Conservation (phyloP, 2,797 vertebrate genomes). For the Loris lydekkerianus region DNA sequence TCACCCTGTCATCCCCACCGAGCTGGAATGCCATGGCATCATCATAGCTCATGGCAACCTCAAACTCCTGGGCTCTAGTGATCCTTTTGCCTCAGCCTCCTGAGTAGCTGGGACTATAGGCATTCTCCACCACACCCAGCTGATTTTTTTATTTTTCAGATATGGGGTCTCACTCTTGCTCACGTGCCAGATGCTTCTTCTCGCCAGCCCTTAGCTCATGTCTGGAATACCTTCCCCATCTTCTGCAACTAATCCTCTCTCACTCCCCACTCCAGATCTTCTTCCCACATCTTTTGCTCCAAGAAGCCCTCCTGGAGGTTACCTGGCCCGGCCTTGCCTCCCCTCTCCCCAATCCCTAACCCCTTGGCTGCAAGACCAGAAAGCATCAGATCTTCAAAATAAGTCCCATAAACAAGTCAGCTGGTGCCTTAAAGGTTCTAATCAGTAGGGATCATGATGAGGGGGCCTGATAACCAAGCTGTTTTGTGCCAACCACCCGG, state of each 20-base stretch:
- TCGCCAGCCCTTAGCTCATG: background rate
- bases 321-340: too few species aligned
- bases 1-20: background rate
- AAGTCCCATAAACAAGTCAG: constrained; percentile 78
- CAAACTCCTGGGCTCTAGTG: background rate
- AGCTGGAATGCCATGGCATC: too few species aligned
- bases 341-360: background rate
- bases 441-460: constrained; percentile 70
- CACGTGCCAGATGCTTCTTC: background rate
- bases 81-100: background rate
- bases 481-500: constrained; percentile 83
- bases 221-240: background rate
- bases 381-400: constrained; percentile 70
- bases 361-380: background rate
- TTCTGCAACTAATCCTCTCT: background rate
- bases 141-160: too few species aligned
- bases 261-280: too few species aligned
- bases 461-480: constrained; percentile 76
- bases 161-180: too few species aligned
- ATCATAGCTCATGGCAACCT: background rate
- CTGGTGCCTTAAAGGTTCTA: constrained; percentile 63
- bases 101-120: background rate
- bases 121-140: too few species aligned
- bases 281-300: background rate
- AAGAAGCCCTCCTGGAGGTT: background rate